phyloP scores from a whole-genome alignment of 2,113 vertebrate species.

The Chrysemys picta region DNA sequence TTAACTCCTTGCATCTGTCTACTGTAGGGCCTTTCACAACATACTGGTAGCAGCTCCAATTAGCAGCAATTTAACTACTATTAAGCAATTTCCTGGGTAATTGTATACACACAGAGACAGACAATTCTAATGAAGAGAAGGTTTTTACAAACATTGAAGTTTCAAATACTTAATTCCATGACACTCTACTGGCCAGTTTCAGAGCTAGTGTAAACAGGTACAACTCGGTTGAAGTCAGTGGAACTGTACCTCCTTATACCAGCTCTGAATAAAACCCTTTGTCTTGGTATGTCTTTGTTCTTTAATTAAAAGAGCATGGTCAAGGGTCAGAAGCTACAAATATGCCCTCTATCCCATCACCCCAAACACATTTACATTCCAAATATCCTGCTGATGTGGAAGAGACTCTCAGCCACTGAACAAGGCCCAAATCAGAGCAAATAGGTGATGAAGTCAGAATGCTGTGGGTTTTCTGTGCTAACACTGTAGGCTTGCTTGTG shows the following conservation, averaged over 20 bases:
- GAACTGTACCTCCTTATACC: not conserved
- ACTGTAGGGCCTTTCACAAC: not conserved
- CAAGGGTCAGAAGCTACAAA: not conserved
- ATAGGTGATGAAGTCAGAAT: too few species aligned
- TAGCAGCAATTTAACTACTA: constrained; percentile 9
- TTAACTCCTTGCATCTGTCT: fast-evolving
- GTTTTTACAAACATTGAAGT: too few species aligned
- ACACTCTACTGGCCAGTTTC: not conserved
- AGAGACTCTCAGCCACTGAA: not conserved
- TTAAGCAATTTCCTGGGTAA: constrained; percentile 25
- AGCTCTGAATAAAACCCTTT: not conserved
- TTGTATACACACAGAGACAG: not conserved
- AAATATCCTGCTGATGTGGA: not conserved
- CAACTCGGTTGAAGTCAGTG: not conserved
- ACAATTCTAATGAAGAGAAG: not conserved
- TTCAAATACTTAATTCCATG: not conserved
- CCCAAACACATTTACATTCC: not conserved
- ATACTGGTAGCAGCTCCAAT: not conserved
- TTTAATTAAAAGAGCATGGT: not conserved
- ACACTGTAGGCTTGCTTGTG: not conserved
- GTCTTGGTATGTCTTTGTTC: not conserved
- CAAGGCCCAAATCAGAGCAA: not conserved
- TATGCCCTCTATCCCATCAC: too few species aligned
- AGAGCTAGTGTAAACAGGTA: not conserved
- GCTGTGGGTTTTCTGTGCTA: too few species aligned